Evolutionary conservation across 2,113 vertebrate genomes (phyloP).

Genomic region (Sphaerodactylus townsendi): DNA sequence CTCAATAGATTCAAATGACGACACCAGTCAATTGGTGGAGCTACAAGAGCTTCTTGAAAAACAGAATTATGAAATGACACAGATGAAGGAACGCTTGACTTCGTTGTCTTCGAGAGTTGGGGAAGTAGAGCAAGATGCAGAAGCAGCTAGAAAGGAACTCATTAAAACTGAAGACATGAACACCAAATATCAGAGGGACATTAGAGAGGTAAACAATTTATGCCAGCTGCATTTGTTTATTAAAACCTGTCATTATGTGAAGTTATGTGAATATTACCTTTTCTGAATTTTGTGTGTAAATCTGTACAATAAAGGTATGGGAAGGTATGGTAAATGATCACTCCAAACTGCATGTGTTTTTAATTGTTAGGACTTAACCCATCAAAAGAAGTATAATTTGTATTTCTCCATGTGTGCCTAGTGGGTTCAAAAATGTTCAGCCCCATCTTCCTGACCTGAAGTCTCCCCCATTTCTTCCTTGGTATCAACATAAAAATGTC

Average conservation of each 20-base stretch:
- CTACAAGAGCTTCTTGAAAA: constrained; percentile 97
- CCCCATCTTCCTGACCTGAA: no score
- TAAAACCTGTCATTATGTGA: not conserved
- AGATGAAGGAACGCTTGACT: constrained; percentile 98
- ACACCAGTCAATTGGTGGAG: constrained; percentile 93
- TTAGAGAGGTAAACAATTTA: constrained; percentile 87
- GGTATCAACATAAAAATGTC: no score
- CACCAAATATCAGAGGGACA: constrained; percentile 97
- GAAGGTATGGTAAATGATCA: not conserved
- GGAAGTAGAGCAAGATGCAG: constrained; percentile 96
- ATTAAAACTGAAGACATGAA: constrained; percentile 99
- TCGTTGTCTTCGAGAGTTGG: constrained; percentile 92
- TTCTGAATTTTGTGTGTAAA: not conserved
- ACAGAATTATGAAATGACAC: constrained; percentile 97
- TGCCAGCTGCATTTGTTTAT: rapidly evolving
- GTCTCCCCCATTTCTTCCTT: no score
- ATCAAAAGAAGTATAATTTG: no score
- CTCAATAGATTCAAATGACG: constrained; percentile 91
- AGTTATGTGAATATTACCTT: not conserved
- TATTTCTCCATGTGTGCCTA: no score
- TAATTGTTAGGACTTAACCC: not conserved
- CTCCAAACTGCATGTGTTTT: not conserved
- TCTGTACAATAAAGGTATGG: not conserved
- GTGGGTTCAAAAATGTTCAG: no score
- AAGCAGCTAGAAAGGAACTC: constrained; percentile 95